Evolutionary conservation across 2,797 vertebrate genomes (phyloP), one percentile per base, ranked within the genome.

Genomic region (Erithacus rubecula): DNA sequence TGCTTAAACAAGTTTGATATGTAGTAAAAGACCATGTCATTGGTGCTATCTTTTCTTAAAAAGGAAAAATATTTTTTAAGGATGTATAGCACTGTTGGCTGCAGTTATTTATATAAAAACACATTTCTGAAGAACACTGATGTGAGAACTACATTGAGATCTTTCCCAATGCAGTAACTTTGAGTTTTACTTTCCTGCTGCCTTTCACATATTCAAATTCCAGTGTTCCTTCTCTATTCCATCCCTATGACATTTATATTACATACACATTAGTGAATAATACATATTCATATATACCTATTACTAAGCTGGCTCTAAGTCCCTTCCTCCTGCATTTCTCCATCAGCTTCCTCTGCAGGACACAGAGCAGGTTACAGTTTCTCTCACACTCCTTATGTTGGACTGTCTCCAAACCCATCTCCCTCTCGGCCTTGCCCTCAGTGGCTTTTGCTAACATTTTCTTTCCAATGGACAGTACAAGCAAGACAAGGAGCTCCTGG

Each of bases 71-170:
- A 3, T 15, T 53, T 43, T 34, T 24, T 20, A 69, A 62, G 9
- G 16, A 67, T 18, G 5, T 12, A 36, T 0, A 70, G 36, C 29
- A 56, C 34, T 9, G 11, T 21, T 67, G 29, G 24, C 15, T 32
- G 19, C 1, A 69, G 12, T 15, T 58, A 59, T 58, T 58, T 36
- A 43, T 19, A 34, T 3, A 63, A 34, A 79, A 76, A 62, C 22
- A 56, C 5, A 47, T 46, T 77, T 62, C 63, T 76, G 79, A 87
- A 75, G 20, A 71, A 71, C 20, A 18, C 2, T 11, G 37, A 44
- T 0, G 0, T 51, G 17, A 65, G n/a, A 85, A 83, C 8, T n/a
- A n/a, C n/a, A n/a, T n/a, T n/a, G n/a, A 30, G 14, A 65, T 9
- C 10, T 75, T 58, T n/a, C 18, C 23, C 55, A 51, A 6, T 6